These are phyloP conservation scores for Drosophila guanche DNA, from an alignment of 1,140 invertebrate genomes.

Conservation along the genomic window DNA sequence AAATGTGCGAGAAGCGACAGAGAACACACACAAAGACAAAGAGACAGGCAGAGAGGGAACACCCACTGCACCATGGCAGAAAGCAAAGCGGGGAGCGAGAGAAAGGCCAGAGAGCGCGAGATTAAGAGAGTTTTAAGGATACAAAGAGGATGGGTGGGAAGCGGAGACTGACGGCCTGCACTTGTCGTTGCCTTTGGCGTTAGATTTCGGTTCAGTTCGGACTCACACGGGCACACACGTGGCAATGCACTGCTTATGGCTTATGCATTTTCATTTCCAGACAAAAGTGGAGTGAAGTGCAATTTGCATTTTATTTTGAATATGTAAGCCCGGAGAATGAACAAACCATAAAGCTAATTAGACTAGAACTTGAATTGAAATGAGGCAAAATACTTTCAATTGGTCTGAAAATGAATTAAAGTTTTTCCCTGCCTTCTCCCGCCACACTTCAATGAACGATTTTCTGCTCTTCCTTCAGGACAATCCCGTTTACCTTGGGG, in stretches of 20 bases:
- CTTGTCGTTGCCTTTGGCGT: slow-evolving; percentile 42
- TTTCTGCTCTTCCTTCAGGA: not conserved
- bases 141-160: not conserved
- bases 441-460: slow-evolving; percentile 19
- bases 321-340: too few relatives aligned
- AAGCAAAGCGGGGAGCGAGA: slow-evolving; percentile 14
- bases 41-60: not conserved
- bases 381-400: too few relatives aligned
- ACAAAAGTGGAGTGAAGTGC: slow-evolving; percentile 1
- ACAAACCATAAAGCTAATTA: too few relatives aligned
- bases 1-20: slow-evolving; percentile 20
- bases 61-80: not conserved
- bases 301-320: too few relatives aligned
- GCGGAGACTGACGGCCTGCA: slow-evolving; percentile 7
- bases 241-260: not conserved
- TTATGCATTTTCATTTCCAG: slow-evolving; percentile 30
- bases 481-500: not conserved
- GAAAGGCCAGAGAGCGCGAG: too few relatives aligned
- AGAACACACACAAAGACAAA: not conserved
- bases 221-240: slow-evolving; percentile 2
- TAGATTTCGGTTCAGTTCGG: too few relatives aligned
- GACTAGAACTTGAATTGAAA: too few relatives aligned
- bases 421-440: too few relatives aligned
- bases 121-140: too few relatives aligned
- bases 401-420: not conserved